These are phyloP conservation scores for Bombus soroeensis DNA, from an alignment of 1,140 invertebrate genomes.

Conservation along the genomic window DNA sequence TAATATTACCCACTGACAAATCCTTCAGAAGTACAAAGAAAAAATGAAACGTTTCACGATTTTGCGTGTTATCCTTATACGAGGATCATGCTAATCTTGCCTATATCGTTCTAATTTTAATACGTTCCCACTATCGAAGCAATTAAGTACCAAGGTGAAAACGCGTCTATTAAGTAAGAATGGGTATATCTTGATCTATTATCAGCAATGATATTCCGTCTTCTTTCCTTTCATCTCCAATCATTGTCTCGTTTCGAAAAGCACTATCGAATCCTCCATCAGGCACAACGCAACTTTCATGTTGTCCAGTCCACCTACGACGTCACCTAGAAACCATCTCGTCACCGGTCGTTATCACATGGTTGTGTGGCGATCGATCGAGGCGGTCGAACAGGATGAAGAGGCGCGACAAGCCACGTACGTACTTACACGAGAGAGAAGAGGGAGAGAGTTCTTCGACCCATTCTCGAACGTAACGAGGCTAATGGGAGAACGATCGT, in stretches of 20 bases:
- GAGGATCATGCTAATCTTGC: too few species aligned
- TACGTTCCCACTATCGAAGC: background rate
- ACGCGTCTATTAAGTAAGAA: background rate
- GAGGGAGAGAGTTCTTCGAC: slow-evolving; percentile 60
- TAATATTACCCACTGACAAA: too few species aligned
- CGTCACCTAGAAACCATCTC: slow-evolving; percentile 23
- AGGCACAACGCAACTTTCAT: slow-evolving; percentile 11
- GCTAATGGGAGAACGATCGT: slow-evolving; percentile 65
- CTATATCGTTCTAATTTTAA: too few species aligned
- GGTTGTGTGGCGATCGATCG: background rate
- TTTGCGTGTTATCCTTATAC: too few species aligned
- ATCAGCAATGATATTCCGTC: background rate
- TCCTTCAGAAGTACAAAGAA: too few species aligned
- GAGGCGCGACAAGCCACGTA: background rate
- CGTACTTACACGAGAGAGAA: background rate
- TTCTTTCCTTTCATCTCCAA: background rate
- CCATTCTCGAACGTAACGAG: slow-evolving; percentile 57
- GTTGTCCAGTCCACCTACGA: slow-evolving; percentile 18
- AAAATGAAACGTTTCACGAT: too few species aligned
- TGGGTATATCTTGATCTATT: too few species aligned
- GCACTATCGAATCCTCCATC: background rate
- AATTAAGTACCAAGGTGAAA: background rate
- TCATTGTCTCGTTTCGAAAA: background rate
- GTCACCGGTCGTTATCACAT: slow-evolving; percentile 29
- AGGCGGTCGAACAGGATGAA: slow-evolving; percentile 5